Percentiles rank a stretch among this genome's conserved stretches.
phyloP scores from a whole-genome alignment of 2,888 invertebrate genomes.

The Ditylenchus weischeri region DNA sequence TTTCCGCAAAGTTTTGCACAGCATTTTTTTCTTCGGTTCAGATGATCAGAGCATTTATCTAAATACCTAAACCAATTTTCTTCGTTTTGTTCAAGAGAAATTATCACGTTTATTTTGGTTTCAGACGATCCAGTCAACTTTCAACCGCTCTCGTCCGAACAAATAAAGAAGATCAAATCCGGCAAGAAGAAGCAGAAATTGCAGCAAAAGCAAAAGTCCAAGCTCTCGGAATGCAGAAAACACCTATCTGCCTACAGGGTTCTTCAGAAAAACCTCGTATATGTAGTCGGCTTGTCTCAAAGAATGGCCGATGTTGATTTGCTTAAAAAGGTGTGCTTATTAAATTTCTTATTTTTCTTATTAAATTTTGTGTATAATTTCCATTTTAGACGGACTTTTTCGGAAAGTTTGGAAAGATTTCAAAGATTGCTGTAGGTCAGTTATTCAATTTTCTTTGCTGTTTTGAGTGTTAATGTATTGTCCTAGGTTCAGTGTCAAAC shows the following conservation, averaged over 20 bases:
- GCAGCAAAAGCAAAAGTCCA: conserved; percentile 89
- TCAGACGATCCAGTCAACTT: conserved; percentile 95
- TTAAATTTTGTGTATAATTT: too few relatives aligned
- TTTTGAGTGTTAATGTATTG: too few relatives aligned
- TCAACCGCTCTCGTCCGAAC: conserved; percentile 56
- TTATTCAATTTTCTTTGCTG: too few relatives aligned
- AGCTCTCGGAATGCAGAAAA: conserved; percentile 90
- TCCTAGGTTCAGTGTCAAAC: neutral
- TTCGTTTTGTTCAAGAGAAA: too few relatives aligned
- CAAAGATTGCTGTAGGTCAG: conserved; percentile 84
- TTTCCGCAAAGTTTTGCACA: too few relatives aligned
- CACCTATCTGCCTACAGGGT: conserved; percentile 73
- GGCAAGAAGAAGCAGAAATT: conserved; percentile 92
- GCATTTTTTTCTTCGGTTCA: too few relatives aligned
- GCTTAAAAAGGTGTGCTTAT: conserved; percentile 72
- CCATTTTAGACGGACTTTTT: conserved; percentile 75
- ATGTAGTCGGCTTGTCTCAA: conserved; percentile 94
- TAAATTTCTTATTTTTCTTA: too few relatives aligned
- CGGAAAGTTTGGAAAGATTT: conserved; percentile 98
- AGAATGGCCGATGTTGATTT: conserved; percentile 93
- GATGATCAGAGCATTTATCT: too few relatives aligned
- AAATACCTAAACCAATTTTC: too few relatives aligned
- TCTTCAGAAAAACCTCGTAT: conserved; percentile 78
- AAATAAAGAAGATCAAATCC: conserved; percentile 70
- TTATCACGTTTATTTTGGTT: too few relatives aligned